Evolutionary conservation across 2,113 vertebrate genomes (phyloP), one percentile per base, ranked within the genome.

Genomic region (Nanorana parkeri): DNA sequence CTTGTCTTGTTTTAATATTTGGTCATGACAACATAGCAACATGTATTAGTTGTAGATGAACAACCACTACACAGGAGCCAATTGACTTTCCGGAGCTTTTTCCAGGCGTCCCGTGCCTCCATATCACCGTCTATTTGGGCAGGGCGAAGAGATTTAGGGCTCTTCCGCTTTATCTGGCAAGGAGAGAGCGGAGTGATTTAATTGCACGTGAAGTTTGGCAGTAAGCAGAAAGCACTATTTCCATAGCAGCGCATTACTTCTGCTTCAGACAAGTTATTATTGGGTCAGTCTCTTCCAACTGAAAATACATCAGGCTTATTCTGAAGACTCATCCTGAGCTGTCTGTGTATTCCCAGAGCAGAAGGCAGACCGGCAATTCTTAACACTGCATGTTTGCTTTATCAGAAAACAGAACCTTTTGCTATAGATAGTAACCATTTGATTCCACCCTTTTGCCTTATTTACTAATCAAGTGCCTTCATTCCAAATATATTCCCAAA

Each of bases 191-290:
- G 51, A 61, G 56, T 80, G 52, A 69, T 80, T 80, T 80, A 63
- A 80, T 80, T 23, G 52, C 67, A 69, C 32, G 54, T 71, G 78
- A 80, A 71, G 78, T 63, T 80, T 71, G 28, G 55, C 67, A 71
- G 78, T 51, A 15, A 41, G 67, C 66, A 58, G 56, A 60, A 21
- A 58, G 55, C 28, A 69, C 65, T 26, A 80, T 80, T 71, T 17
- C 78, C 78, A 80, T 80, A 71, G 67, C 78, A 80, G 78, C 67
- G 10, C 55, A 80, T 80, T 80, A 80, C 32, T 81, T 81, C 68
- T 63, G 68, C 78, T 72, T 81, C 58, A 72, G 17, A 52, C 28
- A 26, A 24, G 10, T 79, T 69, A 58, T 68, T 60, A 58, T 68
- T 60, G 66, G 64, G 77, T 68, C 77, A 68, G 13, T 47, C 77